These are phyloP conservation scores for Lepidurus couesii DNA, from an alignment of 1,140 invertebrate genomes.

Conservation along the genomic window DNA sequence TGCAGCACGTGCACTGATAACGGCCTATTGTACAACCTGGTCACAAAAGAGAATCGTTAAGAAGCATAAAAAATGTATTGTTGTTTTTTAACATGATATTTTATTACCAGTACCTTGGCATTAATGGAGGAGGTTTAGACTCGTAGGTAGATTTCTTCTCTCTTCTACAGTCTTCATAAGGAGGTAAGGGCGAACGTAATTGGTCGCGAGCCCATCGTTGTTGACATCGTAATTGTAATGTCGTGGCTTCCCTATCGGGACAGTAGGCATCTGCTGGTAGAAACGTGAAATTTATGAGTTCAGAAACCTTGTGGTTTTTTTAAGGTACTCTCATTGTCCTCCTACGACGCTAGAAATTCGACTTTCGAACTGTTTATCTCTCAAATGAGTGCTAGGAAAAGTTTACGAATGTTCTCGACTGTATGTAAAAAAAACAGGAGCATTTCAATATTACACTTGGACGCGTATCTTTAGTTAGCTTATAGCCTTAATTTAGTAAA, in stretches of 20 bases:
- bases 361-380: no score
- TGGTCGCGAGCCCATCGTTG: neutral
- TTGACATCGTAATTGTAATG: neutral
- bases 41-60: neutral
- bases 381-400: no score
- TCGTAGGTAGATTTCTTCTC: neutral
- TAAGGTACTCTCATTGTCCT: no score
- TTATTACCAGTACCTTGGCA: neutral
- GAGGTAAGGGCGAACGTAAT: neutral
- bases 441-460: no score
- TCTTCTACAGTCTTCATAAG: neutral
- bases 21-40: neutral
- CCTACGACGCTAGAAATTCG: no score
- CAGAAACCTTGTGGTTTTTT: no score
- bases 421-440: no score
- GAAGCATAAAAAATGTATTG: neutral
- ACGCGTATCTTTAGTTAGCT: no score
- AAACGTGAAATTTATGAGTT: neutral
- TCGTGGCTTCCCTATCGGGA: neutral
- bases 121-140: neutral
- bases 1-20: neutral
- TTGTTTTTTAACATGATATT: no score
- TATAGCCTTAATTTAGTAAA: no score
- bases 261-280: neutral
- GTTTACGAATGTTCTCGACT: no score